Percentiles rank a stretch among this genome's conserved stretches.
phyloP scores from a whole-genome alignment of 2,797 vertebrate species.

The Pseudochirops corinnae region DNA sequence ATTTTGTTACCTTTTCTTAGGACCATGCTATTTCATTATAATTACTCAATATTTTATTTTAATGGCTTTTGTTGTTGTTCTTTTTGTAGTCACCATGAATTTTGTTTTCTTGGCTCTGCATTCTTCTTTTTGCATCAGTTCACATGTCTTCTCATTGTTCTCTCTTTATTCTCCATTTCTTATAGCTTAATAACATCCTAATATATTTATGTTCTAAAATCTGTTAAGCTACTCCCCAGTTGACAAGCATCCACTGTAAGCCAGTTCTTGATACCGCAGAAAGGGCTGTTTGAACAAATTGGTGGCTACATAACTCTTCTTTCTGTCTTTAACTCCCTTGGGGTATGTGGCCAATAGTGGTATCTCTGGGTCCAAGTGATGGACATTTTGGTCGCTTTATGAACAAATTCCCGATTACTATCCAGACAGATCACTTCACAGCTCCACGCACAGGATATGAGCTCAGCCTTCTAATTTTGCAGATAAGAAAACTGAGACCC shows the following conservation, averaged over 20 bases:
- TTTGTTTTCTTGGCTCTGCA: not conserved
- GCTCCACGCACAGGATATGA: accelerated
- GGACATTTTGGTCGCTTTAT: not conserved
- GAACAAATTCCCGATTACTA: not conserved
- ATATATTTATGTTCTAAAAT: not conserved
- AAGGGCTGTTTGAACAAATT: not conserved
- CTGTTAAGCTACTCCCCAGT: not conserved
- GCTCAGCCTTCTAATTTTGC: not conserved
- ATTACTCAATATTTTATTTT: not conserved
- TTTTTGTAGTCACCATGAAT: not conserved
- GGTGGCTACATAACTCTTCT: not conserved
- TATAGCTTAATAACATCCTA: not conserved
- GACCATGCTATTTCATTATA: not conserved
- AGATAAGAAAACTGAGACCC: not conserved
- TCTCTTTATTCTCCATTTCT: not conserved
- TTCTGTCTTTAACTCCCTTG: not conserved
- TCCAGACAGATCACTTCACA: not conserved
- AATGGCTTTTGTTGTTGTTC: not conserved
- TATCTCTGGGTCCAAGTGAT: not conserved
- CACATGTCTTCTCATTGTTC: not conserved
- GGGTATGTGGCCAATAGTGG: not conserved
- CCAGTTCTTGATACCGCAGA: not conserved
- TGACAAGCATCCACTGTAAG: not conserved
- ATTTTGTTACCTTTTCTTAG: not conserved
- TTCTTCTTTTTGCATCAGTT: not conserved